Conservation (phyloP, 2,113 vertebrate species). For the Paracyprichromis sp. region DNA sequence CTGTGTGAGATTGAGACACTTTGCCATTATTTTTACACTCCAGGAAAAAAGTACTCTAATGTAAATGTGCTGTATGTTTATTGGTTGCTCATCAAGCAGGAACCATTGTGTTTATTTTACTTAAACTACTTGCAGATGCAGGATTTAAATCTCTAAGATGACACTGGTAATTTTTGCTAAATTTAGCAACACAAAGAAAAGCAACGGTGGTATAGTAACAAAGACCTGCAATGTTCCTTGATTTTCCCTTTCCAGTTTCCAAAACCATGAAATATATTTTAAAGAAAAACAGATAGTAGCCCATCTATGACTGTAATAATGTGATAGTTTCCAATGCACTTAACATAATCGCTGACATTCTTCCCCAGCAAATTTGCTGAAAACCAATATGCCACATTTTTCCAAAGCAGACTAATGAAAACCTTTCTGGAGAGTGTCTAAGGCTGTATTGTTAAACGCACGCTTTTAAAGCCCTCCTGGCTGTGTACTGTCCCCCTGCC, state of each 20-base stretch:
- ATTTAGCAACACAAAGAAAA: background rate
- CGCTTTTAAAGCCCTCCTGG: conserved; percentile 53
- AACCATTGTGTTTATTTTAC: background rate
- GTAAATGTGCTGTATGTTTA: background rate
- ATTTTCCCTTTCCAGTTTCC: conserved; percentile 24
- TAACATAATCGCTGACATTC: conserved; percentile 38
- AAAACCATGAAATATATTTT: conserved; percentile 12
- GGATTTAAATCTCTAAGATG: background rate
- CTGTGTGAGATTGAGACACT: background rate
- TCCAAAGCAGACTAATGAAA: conserved; percentile 59
- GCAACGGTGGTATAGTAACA: background rate
- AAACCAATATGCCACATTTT: conserved; percentile 51
- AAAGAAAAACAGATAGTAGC: conserved; percentile 8
- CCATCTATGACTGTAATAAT: background rate
- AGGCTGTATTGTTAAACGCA: conserved; percentile 52
- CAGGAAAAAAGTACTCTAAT: background rate
- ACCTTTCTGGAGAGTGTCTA: conserved; percentile 33
- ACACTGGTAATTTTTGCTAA: background rate
- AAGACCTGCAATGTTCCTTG: background rate
- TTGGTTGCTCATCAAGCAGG: background rate
- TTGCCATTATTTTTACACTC: background rate
- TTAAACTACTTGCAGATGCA: background rate
- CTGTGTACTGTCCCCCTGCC: conserved; percentile 48
- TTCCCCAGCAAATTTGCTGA: conserved; percentile 59
- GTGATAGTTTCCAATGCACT: conserved; percentile 27